phyloP scores from a whole-genome alignment of 2,888 invertebrate species.

The Argyra leucocephala region DNA sequence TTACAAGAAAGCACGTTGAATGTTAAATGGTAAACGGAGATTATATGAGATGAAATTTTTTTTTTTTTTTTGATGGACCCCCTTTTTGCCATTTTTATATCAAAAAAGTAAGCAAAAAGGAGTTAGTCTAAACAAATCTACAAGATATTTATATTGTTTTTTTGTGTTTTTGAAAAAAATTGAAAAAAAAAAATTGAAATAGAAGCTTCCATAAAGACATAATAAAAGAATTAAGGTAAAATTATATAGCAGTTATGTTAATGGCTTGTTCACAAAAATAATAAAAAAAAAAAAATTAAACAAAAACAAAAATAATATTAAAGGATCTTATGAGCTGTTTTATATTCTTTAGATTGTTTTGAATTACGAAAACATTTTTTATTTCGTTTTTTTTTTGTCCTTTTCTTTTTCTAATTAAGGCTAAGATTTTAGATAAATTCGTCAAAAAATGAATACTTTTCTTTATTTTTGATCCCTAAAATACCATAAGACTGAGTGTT shows the following conservation, averaged over 20 bases:
- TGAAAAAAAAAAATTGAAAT: background rate
- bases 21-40: constrained; percentile 3
- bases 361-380: background rate
- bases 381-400: background rate
- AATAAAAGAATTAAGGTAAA: background rate
- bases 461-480: too few relatives aligned
- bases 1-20: background rate
- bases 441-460: too few relatives aligned
- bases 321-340: background rate
- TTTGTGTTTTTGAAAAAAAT: background rate
- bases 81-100: background rate
- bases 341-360: background rate
- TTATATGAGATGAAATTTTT: background rate
- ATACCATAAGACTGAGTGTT: too few relatives aligned
- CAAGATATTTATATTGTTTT: background rate
- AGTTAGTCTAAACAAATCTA: background rate
- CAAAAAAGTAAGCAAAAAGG: background rate
- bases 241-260: background rate
- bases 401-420: background rate
- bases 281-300: too few relatives aligned
- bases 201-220: too few relatives aligned
- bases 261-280: background rate
- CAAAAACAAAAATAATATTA: background rate
- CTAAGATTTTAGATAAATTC: too few relatives aligned
- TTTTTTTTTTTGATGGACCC: background rate